These are phyloP conservation scores for Neodontobutis hainanensis DNA, from an alignment of 2,113 vertebrate genomes.

Conservation along the genomic window DNA sequence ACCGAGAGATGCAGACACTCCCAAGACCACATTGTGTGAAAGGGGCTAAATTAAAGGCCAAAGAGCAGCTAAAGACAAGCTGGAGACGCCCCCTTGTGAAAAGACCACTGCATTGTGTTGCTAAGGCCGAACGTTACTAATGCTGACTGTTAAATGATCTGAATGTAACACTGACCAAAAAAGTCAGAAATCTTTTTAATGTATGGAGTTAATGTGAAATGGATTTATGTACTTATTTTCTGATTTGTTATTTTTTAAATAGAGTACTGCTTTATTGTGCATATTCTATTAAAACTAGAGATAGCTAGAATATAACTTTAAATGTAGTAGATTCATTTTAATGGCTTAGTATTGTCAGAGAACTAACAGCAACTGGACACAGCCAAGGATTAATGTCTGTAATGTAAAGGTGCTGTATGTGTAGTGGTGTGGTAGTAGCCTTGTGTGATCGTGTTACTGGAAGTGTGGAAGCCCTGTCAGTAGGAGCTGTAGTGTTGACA, in stretches of 20 bases:
- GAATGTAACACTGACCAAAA: constrained; percentile 67
- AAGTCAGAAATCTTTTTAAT: constrained; percentile 49
- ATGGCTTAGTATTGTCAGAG: constrained; percentile 3
- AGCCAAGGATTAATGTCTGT: constrained; percentile 51
- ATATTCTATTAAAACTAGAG: constrained; percentile 8
- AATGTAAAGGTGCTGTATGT: constrained; percentile 50
- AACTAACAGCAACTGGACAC: constrained; percentile 16
- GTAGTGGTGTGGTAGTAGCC: constrained; percentile 38
- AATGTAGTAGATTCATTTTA: background rate
- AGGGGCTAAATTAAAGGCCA: background rate
- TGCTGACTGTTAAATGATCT: constrained; percentile 64
- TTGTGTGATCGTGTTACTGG: constrained; percentile 42
- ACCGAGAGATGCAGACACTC: constrained; percentile 41
- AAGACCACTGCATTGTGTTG: constrained; percentile 15
- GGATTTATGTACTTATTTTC: constrained; percentile 40
- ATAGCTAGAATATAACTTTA: background rate
- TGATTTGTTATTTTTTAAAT: constrained; percentile 18
- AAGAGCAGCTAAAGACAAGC: constrained; percentile 18
- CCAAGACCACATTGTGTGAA: constrained; percentile 9
- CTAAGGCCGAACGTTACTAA: constrained; percentile 28
- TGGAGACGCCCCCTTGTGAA: constrained; percentile 28
- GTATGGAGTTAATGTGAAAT: constrained; percentile 61
- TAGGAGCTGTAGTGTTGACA: constrained; percentile 46
- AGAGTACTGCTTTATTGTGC: constrained; percentile 7
- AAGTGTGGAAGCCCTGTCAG: constrained; percentile 26